Conservation (phyloP, 2,888 invertebrate species). For the Thereva unica region DNA sequence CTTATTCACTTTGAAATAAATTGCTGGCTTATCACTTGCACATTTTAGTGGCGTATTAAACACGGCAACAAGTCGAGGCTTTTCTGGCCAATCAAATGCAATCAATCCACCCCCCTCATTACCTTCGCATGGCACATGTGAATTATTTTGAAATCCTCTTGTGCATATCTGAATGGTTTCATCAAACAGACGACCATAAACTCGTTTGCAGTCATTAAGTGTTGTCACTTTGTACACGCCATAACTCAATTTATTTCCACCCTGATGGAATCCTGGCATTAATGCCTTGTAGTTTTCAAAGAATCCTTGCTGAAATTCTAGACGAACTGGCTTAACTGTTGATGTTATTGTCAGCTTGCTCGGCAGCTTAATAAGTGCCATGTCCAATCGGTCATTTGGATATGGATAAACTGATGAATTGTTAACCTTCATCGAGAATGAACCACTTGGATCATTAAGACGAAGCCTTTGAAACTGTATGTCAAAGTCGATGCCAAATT, state of each 20-base stretch:
- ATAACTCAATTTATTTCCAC: constrained; percentile 7
- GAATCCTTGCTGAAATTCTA: not conserved
- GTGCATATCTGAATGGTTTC: constrained; percentile 33
- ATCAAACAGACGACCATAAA: constrained; percentile 20
- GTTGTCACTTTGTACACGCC: constrained; percentile 19
- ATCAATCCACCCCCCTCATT: constrained; percentile 33
- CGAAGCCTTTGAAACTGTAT: constrained; percentile 17
- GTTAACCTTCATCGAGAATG: constrained; percentile 21
- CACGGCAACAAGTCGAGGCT: constrained; percentile 25
- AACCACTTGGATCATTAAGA: not conserved
- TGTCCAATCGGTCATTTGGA: constrained; percentile 1
- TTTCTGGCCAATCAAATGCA: constrained; percentile 21
- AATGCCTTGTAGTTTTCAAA: constrained; percentile 10
- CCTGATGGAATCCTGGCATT: constrained; percentile 31
- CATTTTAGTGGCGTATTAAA: constrained; percentile 24
- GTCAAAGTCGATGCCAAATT: not conserved
- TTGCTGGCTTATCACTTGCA: constrained; percentile 17
- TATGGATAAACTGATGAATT: not conserved
- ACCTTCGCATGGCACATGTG: constrained; percentile 32
- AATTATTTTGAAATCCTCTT: constrained; percentile 25
- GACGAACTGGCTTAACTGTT: constrained; percentile 7
- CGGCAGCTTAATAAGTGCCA: constrained; percentile 15
- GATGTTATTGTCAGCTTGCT: not conserved
- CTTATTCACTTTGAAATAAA: constrained; percentile 24
- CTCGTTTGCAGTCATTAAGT: constrained; percentile 17